These are phyloP conservation scores for Esox masquinongy DNA, from an alignment of 2,797 vertebrate genomes.

Conservation along the genomic window DNA sequence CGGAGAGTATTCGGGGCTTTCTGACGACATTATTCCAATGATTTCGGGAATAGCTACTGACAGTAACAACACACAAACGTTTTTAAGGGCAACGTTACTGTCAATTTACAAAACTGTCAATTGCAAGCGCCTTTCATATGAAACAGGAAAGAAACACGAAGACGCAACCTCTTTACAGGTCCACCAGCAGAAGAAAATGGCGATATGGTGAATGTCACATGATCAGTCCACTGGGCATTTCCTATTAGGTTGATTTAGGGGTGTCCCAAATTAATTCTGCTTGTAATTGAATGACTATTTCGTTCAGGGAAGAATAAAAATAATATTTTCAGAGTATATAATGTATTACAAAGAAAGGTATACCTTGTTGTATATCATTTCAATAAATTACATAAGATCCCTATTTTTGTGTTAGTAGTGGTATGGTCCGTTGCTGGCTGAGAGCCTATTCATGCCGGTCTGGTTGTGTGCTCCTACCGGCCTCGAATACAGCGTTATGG, in stretches of 20 bases:
- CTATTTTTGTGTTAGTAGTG: not conserved
- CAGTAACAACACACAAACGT: conserved; percentile 34
- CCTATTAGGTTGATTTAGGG: conserved; percentile 58
- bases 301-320: not conserved
- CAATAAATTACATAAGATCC: not conserved
- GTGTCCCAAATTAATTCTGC: conserved; percentile 14
- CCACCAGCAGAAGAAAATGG: conserved; percentile 93
- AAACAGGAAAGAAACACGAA: conserved; percentile 36
- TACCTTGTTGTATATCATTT: not conserved
- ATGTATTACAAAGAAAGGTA: not conserved
- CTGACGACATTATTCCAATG: conserved; percentile 71
- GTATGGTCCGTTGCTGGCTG: not conserved
- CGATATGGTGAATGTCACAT: conserved; percentile 81
- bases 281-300: not conserved
- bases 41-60: conserved; percentile 40
- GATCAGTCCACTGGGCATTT: conserved; percentile 57
- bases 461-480: not conserved
- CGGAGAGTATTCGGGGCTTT: conserved; percentile 86
- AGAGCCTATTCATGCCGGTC: not conserved
- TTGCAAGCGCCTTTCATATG: conserved; percentile 26
- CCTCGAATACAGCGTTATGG: too few species aligned
- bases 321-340: not conserved
- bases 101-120: conserved; percentile 29
- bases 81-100: not conserved
- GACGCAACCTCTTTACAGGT: conserved; percentile 43